Evolutionary conservation across 2,113 vertebrate species (phyloP).

Genomic region (Colistium nudipinnis): DNA sequence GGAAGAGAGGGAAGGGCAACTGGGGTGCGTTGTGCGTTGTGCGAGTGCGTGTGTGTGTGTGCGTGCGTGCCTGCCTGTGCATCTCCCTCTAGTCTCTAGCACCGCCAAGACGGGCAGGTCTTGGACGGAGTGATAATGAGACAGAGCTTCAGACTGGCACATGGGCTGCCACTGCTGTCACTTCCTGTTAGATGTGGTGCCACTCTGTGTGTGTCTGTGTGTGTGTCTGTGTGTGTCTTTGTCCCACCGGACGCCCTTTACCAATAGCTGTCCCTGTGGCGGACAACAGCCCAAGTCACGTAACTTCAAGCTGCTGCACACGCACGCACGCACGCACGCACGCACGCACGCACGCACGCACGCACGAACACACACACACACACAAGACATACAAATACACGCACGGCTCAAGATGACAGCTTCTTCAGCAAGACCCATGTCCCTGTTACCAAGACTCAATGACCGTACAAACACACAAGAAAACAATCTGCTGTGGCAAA

Average conservation of each 20-base stretch:
- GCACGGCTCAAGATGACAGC: conserved; percentile 30
- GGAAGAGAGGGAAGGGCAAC: conserved; percentile 26
- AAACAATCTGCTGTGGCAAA: conserved; percentile 52
- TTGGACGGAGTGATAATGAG: conserved; percentile 76
- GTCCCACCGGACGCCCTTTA: conserved; percentile 39
- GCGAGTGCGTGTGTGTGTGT: neutral
- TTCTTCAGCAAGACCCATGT: conserved; percentile 38
- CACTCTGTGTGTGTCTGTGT: conserved; percentile 39
- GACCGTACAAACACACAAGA: conserved; percentile 51
- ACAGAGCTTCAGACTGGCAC: conserved; percentile 62
- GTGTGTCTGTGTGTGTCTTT: conserved; percentile 18
- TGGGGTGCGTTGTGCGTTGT: too few species aligned
- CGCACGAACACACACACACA: conserved; percentile 8
- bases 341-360: neutral
- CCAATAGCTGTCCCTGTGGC: conserved; percentile 51
- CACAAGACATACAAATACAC: conserved; percentile 2
- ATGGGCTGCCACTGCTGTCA: conserved; percentile 65
- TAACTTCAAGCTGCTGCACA: conserved; percentile 3
- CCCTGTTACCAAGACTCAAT: conserved; percentile 62
- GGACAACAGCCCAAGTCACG: conserved; percentile 12
- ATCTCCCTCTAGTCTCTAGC: conserved; percentile 18
- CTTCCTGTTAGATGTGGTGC: conserved; percentile 65
- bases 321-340: conserved; percentile 10
- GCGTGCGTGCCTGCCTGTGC: conserved; percentile 4
- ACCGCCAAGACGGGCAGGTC: conserved; percentile 60